Evolutionary conservation across 2,888 invertebrate genomes (phyloP).

Genomic region (Thyatira batis): DNA sequence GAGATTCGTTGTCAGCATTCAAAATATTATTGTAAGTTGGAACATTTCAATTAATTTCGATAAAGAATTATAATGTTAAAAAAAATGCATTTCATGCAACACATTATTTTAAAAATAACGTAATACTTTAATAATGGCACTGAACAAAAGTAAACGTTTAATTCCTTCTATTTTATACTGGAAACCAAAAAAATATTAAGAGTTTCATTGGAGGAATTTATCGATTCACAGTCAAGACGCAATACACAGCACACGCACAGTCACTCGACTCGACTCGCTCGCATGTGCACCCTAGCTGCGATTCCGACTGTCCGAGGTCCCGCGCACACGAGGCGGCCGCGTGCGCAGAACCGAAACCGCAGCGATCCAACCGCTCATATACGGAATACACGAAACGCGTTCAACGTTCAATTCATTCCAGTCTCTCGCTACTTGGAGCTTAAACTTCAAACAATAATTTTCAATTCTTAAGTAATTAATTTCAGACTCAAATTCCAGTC

Average conservation of each 20-base stretch:
- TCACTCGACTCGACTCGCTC: no score
- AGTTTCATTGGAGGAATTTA: slow-evolving; percentile 47
- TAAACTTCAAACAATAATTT: slow-evolving; percentile 69
- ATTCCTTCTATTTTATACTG: slow-evolving; percentile 53
- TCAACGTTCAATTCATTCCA: slow-evolving; percentile 5
- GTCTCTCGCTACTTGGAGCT: slow-evolving; percentile 23
- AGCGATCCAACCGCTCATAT: slow-evolving; percentile 3
- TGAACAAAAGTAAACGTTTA: slow-evolving; percentile 65
- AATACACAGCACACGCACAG: slow-evolving; percentile 53
- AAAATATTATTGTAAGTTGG: slow-evolving; percentile 32
- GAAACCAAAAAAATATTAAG: slow-evolving; percentile 50
- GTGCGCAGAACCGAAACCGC: neutral
- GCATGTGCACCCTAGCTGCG: slow-evolving; percentile 22
- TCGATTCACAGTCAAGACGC: slow-evolving; percentile 63
- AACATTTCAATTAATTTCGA: slow-evolving; percentile 46
- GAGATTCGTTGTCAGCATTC: slow-evolving; percentile 73
- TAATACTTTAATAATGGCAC: slow-evolving; percentile 79
- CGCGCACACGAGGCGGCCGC: neutral
- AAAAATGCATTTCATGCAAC: slow-evolving; percentile 79
- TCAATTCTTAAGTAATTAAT: slow-evolving; percentile 52
- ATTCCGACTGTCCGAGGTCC: slow-evolving; percentile 13
- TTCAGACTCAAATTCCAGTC: slow-evolving; percentile 70
- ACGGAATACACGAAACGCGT: neutral
- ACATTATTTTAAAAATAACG: slow-evolving; percentile 77
- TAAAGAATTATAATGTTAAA: slow-evolving; percentile 42